Base-by-base conservation (phyloP, 2,888 invertebrate species). In the Trissonchulus sp. region DNA sequence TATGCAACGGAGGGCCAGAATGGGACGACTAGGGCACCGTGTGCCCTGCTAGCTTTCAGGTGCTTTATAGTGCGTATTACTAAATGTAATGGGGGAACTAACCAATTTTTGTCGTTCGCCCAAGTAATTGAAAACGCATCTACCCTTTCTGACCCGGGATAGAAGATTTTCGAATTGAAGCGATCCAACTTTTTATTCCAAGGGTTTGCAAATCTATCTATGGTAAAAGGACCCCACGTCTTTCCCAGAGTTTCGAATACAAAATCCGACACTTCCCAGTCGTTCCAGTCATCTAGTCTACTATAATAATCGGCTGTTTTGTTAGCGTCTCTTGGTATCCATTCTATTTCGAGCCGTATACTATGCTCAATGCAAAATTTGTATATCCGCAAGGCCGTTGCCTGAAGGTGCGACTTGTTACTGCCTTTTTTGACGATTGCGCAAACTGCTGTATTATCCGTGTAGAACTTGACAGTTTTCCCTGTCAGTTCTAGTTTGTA, bases 391-490 rank as follows among this genome's bases (percentile, higher is more conserved):
- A 60, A 60, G 18, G 60, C 60, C 18, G n/a, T n/a, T 60, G 18
- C 18, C 18, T n/a, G 60, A 18, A 60, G n/a, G 60, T 60, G 60
- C 18, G n/a, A n/a, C n/a, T 18, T 18, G n/a, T 18, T n/a, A n/a
- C 60, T 60, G 60, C 60, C 60, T 18, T n/a, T 60, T 60, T n/a
- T 60, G n/a, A 60, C 60, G n/a, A 60, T n/a, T 60, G 60, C 18
- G n/a, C 60, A 60, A 18, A 60, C 60, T 18, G 60, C 60, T n/a
- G n/a, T 60, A 60, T 60, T 60, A 60, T 60, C 60, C 60, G 60
- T 60, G n/a, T 60, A 60, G 60, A 60, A 60, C n/a, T 60, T 60
- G n/a, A 60, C 60, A 60, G n/a, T 60, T n/a, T 60, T 60, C 18
- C 60, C 60, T 18, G 60, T 18, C n/a, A 60, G n/a, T 18, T 18